phyloP scores from a whole-genome alignment of 2,113 vertebrate species.

The Alces alces region DNA sequence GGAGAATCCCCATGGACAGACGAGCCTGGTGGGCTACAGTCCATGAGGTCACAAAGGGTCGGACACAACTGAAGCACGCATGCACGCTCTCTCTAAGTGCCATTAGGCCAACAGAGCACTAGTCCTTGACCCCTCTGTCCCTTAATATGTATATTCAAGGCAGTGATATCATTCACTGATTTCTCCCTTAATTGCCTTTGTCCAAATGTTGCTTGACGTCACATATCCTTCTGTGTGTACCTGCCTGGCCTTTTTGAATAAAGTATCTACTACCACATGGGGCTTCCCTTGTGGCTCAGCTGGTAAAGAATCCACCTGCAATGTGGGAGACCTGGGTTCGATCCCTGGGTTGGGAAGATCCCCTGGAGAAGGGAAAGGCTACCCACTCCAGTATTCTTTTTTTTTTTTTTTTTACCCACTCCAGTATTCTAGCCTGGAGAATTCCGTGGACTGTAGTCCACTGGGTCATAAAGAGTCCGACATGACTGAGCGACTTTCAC shows the following conservation, averaged over 20 bases:
- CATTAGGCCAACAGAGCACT: neutral
- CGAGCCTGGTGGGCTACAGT: neutral
- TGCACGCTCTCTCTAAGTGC: neutral
- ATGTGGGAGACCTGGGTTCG: neutral
- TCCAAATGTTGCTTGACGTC: neutral
- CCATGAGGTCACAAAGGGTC: neutral
- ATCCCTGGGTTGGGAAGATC: neutral
- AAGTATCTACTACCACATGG: neutral
- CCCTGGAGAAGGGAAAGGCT: neutral
- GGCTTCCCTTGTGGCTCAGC: neutral
- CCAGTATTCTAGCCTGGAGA: neutral
- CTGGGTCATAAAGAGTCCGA: neutral
- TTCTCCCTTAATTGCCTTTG: neutral
- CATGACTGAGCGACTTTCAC: accelerated
- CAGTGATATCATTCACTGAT: neutral
- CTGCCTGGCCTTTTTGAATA: neutral
- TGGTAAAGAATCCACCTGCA: neutral
- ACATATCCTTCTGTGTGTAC: neutral
- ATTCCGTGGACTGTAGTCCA: neutral
- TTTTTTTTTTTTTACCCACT: neutral
- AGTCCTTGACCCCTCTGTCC: neutral
- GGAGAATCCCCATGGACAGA: neutral
- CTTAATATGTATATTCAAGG: neutral
- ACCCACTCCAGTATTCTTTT: too few relatives aligned
- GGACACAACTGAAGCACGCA: neutral